A percentile compares a stretch with the other conserved stretches of the same genome.
Conservation (phyloP, 2,797 vertebrate genomes). For the Enteromius mattozi region DNA sequence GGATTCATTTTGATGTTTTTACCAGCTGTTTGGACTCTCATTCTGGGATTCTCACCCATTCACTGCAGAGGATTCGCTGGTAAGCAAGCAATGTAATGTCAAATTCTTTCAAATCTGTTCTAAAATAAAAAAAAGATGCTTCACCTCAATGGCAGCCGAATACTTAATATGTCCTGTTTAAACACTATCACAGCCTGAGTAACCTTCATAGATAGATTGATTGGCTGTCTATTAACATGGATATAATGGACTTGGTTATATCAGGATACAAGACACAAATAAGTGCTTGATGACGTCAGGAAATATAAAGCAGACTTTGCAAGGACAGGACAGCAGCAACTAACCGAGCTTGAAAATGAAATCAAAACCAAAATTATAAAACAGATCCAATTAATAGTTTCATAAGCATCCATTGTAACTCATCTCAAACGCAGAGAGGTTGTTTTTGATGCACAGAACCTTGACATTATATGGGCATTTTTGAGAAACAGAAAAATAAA, state of each 20-base stretch:
- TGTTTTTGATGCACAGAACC: constrained; percentile 1
- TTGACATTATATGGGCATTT: neutral
- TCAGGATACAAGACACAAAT: neutral
- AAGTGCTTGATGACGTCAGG: neutral
- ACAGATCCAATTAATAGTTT: neutral
- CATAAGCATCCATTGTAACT: no score
- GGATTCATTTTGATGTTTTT: neutral
- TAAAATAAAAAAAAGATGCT: neutral
- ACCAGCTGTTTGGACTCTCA: no score
- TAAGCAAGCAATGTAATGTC: neutral
- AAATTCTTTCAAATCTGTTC: neutral
- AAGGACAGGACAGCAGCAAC: neutral
- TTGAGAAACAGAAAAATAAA: neutral
- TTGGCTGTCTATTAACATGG: neutral
- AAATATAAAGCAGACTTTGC: constrained; percentile 9
- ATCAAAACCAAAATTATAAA: neutral
- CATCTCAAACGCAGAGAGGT: neutral
- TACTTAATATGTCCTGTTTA: neutral
- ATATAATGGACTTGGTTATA: neutral
- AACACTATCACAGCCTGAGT: neutral
- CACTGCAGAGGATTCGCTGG: neutral
- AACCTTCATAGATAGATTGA: constrained; percentile 6
- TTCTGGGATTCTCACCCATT: neutral
- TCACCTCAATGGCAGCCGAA: neutral
- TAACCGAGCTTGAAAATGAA: neutral